phyloP scores from a whole-genome alignment of 2,113 vertebrate genomes.

The Manacus vitellinus region DNA sequence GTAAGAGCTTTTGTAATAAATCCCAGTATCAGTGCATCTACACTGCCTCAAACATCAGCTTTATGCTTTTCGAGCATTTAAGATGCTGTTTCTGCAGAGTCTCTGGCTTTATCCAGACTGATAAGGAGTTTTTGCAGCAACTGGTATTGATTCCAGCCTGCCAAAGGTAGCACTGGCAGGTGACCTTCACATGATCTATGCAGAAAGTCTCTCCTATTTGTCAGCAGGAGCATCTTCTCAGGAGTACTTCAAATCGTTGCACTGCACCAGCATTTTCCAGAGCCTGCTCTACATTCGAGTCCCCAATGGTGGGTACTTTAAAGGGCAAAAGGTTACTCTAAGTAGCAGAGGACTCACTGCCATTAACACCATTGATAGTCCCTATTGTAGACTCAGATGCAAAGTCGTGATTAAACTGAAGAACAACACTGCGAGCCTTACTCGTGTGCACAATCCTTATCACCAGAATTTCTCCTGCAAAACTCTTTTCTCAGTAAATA shows the following conservation, averaged over 20 bases:
- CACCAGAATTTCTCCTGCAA: not conserved
- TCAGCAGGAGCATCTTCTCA: not conserved
- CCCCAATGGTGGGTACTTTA: not conserved
- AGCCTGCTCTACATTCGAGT: not conserved
- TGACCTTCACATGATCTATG: not conserved
- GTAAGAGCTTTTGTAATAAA: not conserved
- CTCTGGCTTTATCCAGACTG: not conserved
- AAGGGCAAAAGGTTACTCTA: not conserved
- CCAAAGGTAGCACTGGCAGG: not conserved
- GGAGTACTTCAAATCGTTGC: not conserved
- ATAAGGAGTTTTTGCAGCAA: slow-evolving; percentile 1
- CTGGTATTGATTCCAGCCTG: not conserved
- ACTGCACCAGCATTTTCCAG: not conserved
- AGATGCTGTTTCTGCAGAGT: not conserved
- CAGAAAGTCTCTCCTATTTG: not conserved
- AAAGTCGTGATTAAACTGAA: not conserved
- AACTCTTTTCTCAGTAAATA: not conserved
- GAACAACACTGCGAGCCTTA: not conserved
- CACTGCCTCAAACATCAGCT: not conserved
- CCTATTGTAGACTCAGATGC: not conserved
- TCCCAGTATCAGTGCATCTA: not conserved
- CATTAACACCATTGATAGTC: not conserved
- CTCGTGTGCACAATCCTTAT: not conserved
- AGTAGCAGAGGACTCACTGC: not conserved
- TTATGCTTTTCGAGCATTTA: not conserved